Evolutionary conservation across 2,797 vertebrate genomes (phyloP).

Genomic region (Ficedula albicollis): DNA sequence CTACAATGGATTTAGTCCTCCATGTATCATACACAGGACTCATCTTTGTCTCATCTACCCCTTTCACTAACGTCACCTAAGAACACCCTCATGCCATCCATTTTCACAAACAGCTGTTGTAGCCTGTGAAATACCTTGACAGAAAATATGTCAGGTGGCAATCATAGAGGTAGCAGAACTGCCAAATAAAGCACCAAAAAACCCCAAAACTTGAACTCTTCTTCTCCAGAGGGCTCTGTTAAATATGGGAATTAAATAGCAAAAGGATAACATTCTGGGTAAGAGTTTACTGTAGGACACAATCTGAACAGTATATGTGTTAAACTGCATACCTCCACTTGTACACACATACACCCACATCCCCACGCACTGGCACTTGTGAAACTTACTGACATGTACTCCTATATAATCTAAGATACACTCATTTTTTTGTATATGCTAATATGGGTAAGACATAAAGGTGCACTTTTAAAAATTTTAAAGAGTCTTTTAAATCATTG

Average conservation of each 20-base stretch:
- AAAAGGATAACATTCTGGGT: not conserved
- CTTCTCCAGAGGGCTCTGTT: not conserved
- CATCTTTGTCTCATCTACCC: not conserved
- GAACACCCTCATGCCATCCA: not conserved
- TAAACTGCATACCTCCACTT: not conserved
- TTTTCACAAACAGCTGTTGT: not conserved
- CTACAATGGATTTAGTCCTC: not conserved
- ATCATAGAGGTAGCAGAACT: not conserved
- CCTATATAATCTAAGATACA: not conserved
- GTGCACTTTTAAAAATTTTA: not conserved
- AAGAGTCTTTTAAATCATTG: not conserved
- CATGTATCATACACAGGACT: not conserved
- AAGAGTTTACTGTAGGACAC: slow-evolving; percentile 3
- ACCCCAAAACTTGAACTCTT: not conserved
- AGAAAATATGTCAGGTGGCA: slow-evolving; percentile 15
- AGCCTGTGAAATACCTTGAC: not conserved
- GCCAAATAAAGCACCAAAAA: not conserved
- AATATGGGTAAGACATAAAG: not conserved
- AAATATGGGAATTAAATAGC: slow-evolving; percentile 11
- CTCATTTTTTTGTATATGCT: not conserved
- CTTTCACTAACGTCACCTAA: not conserved
- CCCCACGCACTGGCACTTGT: not conserved
- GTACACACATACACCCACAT: not conserved
- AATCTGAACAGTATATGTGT: not conserved
- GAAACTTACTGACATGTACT: not conserved